Base-by-base conservation (phyloP, 2,113 vertebrate genomes). In the Struthio camelus region DNA sequence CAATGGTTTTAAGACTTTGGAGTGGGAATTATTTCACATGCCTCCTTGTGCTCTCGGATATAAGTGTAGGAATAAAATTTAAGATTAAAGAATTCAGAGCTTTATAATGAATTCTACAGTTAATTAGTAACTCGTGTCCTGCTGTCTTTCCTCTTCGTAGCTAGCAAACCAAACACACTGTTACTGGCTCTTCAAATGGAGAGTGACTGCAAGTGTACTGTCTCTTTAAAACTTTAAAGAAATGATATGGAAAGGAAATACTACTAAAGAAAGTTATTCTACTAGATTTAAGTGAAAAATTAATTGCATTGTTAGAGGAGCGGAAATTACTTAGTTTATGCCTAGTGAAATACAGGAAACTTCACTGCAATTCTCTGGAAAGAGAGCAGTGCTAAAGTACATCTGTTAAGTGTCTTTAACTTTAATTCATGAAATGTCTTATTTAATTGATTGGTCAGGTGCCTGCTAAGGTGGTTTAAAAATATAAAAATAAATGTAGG, bases 311-410 rank as follows among this genome's bases (percentile, higher is more conserved):
- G n/a, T 90, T 93, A 38, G 0, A 51, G 54, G 64, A 80, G 87
- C 81, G 85, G 89, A 89, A 93, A 94, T 94, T 22, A 67, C 50
- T 87, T 89, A 50, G 30, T 92, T 80, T 91, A 16, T 64, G 76
- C 40, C 30, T 77, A 48, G 62, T 70, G 59, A 85, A 89, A 71
- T 71, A 27, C 54, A 82, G 86, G 87, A 89, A 89, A 53, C 58
- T 40, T 80, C 46, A 48, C 65, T 80, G 66, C 51, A 79, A 61
- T 93, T 89, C 40, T 19, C 61, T 89, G 61, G 50, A 42, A 72
- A 27, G 69, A 86, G 86, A 62, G 30, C 5, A 5, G n/a, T 50
- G 34, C 40, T 91, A 75, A 77, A 76, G 44, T 69, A 8, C 53
- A n/a, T 90, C 78, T 93, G 46, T 72, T 79, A 46, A 46, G 66